These are phyloP conservation scores for Leptopilina boulardi DNA, from an alignment of 1,140 invertebrate species.

Conservation along the genomic window DNA sequence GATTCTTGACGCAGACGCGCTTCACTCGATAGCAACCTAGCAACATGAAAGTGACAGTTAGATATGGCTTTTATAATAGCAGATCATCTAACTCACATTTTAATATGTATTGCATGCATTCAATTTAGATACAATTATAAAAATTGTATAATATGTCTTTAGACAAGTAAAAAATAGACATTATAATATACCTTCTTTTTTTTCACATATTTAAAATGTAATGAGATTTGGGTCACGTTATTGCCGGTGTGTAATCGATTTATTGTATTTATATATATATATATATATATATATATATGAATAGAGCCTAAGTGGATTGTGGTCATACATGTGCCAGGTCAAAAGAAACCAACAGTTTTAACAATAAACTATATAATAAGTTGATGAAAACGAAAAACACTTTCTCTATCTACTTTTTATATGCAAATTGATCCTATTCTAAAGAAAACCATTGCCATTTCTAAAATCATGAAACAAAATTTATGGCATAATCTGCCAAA, in stretches of 20 bases:
- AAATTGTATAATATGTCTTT: background rate
- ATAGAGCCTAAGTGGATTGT: slow-evolving; percentile 23
- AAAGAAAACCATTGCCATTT: no score
- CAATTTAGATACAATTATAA: background rate
- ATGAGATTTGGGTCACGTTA: slow-evolving; percentile 14
- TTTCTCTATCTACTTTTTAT: no score
- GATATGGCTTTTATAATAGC: background rate
- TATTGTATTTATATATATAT: slow-evolving; percentile 9
- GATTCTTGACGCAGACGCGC: slow-evolving; percentile 48
- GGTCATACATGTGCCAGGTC: slow-evolving; percentile 8
- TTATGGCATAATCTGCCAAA: no score
- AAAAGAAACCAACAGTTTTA: slow-evolving; percentile 13
- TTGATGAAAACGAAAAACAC: no score
- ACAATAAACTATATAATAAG: background rate
- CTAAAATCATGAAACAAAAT: no score
- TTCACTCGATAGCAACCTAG: slow-evolving; percentile 47
- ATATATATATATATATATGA: no score
- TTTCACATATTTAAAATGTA: background rate
- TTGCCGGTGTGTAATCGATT: slow-evolving; percentile 14
- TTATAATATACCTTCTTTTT: background rate
- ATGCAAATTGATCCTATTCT: no score
- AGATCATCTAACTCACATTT: background rate
- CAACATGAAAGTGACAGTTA: slow-evolving; percentile 35
- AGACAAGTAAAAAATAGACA: background rate
- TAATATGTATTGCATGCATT: background rate